Evolutionary conservation across 2,888 invertebrate species (phyloP), one percentile per base, ranked within the genome.

Genomic region (Opisthograptis luteolata): DNA sequence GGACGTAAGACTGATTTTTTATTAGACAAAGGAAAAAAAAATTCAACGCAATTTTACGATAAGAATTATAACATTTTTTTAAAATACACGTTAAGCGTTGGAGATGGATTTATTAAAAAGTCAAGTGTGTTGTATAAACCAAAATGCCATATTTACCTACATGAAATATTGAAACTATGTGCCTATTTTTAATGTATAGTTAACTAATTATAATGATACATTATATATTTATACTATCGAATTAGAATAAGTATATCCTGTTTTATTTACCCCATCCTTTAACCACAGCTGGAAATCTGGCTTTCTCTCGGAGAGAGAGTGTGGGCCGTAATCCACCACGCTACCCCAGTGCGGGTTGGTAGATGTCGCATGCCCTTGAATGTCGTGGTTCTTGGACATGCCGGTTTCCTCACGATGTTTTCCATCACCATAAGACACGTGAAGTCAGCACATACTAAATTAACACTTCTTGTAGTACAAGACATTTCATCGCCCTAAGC

Each of bases 1-100:
- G 86, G 85, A 86, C 85, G 82, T 59, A 79, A 82, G 82, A 79
- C 79, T 79, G 76, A 72, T 68, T 66, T 63, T 63, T 39, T 61
- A 61, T 54, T 63, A 60, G 65, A 62, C 57, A 62, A 57, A 56
- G 14, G 7, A 32, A n/a, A n/a, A n/a, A n/a, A n/a, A n/a, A n/a
- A n/a, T n/a, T n/a, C n/a, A n/a, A n/a, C n/a, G n/a, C n/a, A n/a
- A n/a, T n/a, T n/a, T n/a, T n/a, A n/a, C n/a, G n/a, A n/a, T n/a
- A n/a, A n/a, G n/a, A 17, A 17, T 17, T 17, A 17, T 17, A 17
- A 17, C n/a, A n/a, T n/a, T n/a, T 15, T 28, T 12, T 13, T 28
- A 1, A 27, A 27, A 5, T 27, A 12, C 10, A 5, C n/a, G n/a
- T n/a, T n/a, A n/a, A n/a, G n/a, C n/a, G n/a, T n/a, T n/a, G n/a